A percentile compares a stretch with the other conserved stretches of the same genome.
These are phyloP conservation scores for Aphelocoma coerulescens DNA, from an alignment of 2,113 vertebrate genomes.

Conservation along the genomic window DNA sequence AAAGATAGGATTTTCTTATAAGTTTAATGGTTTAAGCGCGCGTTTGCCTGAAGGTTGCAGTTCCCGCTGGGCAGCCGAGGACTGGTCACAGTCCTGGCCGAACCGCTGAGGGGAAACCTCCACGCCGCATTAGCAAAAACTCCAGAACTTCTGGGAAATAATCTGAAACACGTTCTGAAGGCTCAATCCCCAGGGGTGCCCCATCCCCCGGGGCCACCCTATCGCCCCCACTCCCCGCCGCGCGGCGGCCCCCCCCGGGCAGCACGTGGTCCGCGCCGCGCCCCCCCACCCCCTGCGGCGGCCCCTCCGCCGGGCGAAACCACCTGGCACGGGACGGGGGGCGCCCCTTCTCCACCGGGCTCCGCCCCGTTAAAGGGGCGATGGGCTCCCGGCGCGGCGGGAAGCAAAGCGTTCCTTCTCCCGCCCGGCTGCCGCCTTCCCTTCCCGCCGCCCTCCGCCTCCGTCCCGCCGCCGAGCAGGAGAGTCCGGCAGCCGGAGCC, in stretches of 20 bases:
- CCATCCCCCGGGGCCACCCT: accelerated
- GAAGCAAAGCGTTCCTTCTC: accelerated
- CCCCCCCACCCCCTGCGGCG: neutral
- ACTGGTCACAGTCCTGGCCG: too few species aligned
- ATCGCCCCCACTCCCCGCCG: too few species aligned
- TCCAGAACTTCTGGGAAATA: neutral
- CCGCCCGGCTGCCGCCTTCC: accelerated
- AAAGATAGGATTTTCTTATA: neutral
- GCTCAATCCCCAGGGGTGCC: accelerated
- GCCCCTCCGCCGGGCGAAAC: neutral
- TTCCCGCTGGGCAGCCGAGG: neutral
- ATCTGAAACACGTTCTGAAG: accelerated
- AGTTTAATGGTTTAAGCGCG: neutral
- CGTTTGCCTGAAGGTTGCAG: neutral
- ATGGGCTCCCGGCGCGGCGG: accelerated
- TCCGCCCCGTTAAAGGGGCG: neutral
- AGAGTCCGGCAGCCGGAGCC: neutral
- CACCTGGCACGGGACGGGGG: neutral
- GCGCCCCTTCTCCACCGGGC: neutral
- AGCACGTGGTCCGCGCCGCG: neutral
- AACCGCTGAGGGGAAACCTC: neutral
- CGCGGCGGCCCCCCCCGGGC: too few species aligned
- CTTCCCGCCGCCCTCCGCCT: neutral
- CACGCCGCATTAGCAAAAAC: accelerated
- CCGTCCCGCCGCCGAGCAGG: neutral